Percentiles rank a stretch among this genome's conserved stretches.
phyloP scores from a whole-genome alignment of 2,113 vertebrate genomes.

The Empidonax alnorum region DNA sequence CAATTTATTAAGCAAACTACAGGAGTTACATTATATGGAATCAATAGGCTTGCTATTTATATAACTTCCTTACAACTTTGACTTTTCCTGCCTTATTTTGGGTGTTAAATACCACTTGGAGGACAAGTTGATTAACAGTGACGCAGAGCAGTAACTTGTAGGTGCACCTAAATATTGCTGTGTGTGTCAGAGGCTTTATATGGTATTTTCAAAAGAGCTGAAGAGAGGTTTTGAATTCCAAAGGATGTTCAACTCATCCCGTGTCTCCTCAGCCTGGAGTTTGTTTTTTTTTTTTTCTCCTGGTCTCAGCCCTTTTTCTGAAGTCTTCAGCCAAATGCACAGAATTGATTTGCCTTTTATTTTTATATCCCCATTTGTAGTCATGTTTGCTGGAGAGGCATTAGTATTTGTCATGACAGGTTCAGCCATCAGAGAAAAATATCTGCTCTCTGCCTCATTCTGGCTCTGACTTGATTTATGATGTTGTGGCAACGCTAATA shows the following conservation, averaged over 20 bases:
- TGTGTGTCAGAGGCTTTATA: background rate
- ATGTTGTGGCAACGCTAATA: slow-evolving; percentile 11
- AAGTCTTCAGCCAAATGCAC: background rate
- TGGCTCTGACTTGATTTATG: slow-evolving; percentile 49
- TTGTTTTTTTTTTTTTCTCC: too few species aligned
- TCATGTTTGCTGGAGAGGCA: background rate
- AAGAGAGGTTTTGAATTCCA: background rate
- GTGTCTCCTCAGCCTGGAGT: background rate
- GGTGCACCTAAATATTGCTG: background rate
- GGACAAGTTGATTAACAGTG: background rate
- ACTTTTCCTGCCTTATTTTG: background rate
- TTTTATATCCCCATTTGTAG: background rate
- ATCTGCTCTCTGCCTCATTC: slow-evolving; percentile 1
- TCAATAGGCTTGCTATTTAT: background rate
- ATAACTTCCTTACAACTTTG: background rate
- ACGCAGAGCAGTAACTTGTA: background rate
- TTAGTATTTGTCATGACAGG: slow-evolving; percentile 26
- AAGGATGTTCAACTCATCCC: background rate
- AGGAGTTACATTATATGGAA: background rate
- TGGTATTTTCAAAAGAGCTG: background rate
- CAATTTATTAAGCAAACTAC: background rate
- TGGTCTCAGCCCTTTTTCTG: background rate
- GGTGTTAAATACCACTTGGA: background rate
- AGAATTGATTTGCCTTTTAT: background rate
- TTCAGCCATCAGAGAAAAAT: slow-evolving; percentile 27